Conservation (phyloP, 1,140 invertebrate genomes). For the Caenorhabditis tropicalis region DNA sequence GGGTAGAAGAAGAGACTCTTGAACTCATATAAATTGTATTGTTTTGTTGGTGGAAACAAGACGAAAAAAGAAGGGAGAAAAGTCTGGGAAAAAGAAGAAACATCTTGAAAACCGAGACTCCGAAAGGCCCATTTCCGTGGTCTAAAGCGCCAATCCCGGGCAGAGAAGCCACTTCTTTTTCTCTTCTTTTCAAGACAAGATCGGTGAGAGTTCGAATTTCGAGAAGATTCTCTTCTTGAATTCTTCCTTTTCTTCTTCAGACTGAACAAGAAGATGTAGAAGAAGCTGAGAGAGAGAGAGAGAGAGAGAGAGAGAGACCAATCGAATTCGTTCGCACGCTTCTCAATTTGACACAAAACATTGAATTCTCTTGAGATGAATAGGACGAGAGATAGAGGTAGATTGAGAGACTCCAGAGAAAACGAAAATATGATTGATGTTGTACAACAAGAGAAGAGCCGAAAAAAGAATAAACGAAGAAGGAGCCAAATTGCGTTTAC, state of each 20-base stretch:
- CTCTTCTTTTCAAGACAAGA: background rate
- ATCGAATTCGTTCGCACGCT: conserved; percentile 44
- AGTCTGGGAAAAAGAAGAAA: background rate
- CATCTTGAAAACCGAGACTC: conserved; percentile 37
- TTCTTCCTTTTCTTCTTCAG: background rate
- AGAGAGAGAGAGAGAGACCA: background rate
- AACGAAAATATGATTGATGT: conserved; percentile 36
- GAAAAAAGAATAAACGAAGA: background rate
- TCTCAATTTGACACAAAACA: conserved; percentile 45
- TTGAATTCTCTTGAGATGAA: background rate
- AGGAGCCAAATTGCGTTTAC: conserved; percentile 41
- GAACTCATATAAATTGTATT: conserved; percentile 10
- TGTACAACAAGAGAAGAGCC: background rate
- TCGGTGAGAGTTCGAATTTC: conserved; percentile 19
- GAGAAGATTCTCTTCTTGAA: too few relatives aligned
- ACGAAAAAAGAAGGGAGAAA: background rate
- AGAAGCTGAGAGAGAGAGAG: too few relatives aligned
- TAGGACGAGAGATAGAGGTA: too few relatives aligned
- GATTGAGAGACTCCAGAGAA: too few relatives aligned
- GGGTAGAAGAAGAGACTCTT: background rate
- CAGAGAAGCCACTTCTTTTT: background rate
- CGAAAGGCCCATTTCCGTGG: background rate
- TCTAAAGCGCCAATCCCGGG: background rate
- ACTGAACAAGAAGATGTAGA: background rate
- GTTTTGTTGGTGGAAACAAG: background rate